phyloP scores from a whole-genome alignment of 2,113 vertebrate species.

The Hiodon alosoides region DNA sequence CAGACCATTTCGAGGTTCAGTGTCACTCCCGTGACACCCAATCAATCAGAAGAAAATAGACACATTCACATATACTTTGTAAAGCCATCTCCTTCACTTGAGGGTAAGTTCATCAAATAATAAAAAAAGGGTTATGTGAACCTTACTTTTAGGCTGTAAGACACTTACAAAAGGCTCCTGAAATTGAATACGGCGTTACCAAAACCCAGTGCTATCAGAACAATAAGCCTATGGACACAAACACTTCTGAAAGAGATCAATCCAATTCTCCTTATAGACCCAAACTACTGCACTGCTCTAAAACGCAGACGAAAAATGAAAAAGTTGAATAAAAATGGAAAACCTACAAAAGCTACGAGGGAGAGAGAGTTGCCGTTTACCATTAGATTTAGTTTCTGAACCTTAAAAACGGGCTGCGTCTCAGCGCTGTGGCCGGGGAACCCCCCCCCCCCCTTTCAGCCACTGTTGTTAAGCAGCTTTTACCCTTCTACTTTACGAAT shows the following conservation, averaged over 20 bases:
- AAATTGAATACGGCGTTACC: conserved; percentile 11
- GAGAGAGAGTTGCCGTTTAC: too few species aligned
- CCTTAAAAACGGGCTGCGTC: background rate
- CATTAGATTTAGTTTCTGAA: too few species aligned
- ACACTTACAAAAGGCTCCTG: conserved; percentile 29
- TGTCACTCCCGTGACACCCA: background rate
- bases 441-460: background rate
- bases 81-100: conserved; percentile 13
- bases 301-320: background rate
- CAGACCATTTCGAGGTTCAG: background rate
- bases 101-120: conserved; percentile 2
- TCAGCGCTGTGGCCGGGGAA: background rate
- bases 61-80: background rate
- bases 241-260: conserved; percentile 40
- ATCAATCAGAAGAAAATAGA: background rate
- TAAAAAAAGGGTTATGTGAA: conserved; percentile 13
- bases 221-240: conserved; percentile 21
- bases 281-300: background rate
- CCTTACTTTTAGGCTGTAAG: conserved; percentile 33
- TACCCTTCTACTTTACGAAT: background rate
- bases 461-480: background rate
- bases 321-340: background rate
- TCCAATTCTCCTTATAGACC: conserved; percentile 30
- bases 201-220: conserved; percentile 21
- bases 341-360: too few species aligned